Percentiles rank a stretch among this genome's conserved stretches.
phyloP scores from a whole-genome alignment of 2,113 vertebrate species.

The Dolichallabes microphthalmus region DNA sequence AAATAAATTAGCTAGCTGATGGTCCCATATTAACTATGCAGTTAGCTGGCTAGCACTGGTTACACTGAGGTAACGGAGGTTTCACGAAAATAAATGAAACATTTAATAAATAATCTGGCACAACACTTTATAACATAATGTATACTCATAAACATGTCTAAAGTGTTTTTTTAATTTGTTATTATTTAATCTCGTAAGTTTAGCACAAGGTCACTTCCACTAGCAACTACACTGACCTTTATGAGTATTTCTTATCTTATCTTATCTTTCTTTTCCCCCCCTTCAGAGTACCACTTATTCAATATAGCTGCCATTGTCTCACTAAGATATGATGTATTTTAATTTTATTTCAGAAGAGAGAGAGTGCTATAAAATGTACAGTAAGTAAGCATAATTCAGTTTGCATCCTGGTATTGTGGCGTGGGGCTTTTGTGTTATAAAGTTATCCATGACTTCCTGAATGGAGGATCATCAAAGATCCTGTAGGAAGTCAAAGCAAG shows the following conservation, averaged over 20 bases:
- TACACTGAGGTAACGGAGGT: neutral
- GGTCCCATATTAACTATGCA: neutral
- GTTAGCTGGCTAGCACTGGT: neutral
- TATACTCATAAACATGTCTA: no score
- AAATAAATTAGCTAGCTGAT: neutral
- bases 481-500: neutral
- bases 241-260: slow-evolving; percentile 23
- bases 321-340: slow-evolving; percentile 29
- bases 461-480: slow-evolving; percentile 20
- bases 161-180: neutral
- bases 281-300: slow-evolving; percentile 1
- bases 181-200: neutral
- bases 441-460: slow-evolving; percentile 34
- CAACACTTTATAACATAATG: neutral
- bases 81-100: neutral
- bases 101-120: neutral
- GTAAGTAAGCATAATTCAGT: slow-evolving; percentile 29
- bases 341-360: slow-evolving; percentile 28
- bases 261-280: neutral
- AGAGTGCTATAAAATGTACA: slow-evolving; percentile 31
- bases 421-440: slow-evolving; percentile 28
- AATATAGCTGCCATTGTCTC: slow-evolving; percentile 19
- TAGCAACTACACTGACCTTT: slow-evolving; percentile 10
- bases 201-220: neutral
- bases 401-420: slow-evolving; percentile 17